Evolutionary conservation across 2,113 vertebrate genomes (phyloP), one percentile per base, ranked within the genome.

Genomic region (Aviceda subcristata): DNA sequence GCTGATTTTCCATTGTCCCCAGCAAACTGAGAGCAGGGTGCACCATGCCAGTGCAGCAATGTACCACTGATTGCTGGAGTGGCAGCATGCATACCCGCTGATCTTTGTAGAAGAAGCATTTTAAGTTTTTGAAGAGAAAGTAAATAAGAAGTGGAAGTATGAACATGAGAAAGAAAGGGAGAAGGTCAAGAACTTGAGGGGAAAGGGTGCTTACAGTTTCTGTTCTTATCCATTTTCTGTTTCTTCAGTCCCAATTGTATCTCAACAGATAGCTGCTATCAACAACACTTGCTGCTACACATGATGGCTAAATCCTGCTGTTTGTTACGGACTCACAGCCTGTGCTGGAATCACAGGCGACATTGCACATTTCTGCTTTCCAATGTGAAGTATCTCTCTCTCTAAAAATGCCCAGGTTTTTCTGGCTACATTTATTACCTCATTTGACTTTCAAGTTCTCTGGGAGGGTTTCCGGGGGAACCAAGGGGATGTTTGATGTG

Each of bases 261-360:
- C 67, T 86, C 36, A 60, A 55, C 15, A 92, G 76, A 72, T 24
- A 24, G n/a, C 45, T 56, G 14, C 41, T 34, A 17, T 16, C 55
- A 46, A 39, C 16, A 85, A 46, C 80, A 46, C 45, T 43, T 29
- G 36, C 32, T 63, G n/a, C 24, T 68, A 12, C 20, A 9, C 7
- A 1, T 1, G 13, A n/a, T 82, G 56, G 53, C 43, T 38, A 50
- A 59, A 64, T 82, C 67, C 43, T 72, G 57, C 43, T 86, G 34
- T 32, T 29, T 39, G 34, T 67, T 85, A 34, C 2, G 14, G 66
- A 20, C 63, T 86, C 39, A 0, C 83, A 83, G 62, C n/a, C 29
- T 43, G 45, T 69, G 64, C 72, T 82, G 55, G 41, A 32, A 32
- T 63, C 0, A 0, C 39, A 24, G 22, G 4, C 10, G 6, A 59